Base-by-base conservation (phyloP, 2,113 vertebrate genomes). In the Canis aureus region DNA sequence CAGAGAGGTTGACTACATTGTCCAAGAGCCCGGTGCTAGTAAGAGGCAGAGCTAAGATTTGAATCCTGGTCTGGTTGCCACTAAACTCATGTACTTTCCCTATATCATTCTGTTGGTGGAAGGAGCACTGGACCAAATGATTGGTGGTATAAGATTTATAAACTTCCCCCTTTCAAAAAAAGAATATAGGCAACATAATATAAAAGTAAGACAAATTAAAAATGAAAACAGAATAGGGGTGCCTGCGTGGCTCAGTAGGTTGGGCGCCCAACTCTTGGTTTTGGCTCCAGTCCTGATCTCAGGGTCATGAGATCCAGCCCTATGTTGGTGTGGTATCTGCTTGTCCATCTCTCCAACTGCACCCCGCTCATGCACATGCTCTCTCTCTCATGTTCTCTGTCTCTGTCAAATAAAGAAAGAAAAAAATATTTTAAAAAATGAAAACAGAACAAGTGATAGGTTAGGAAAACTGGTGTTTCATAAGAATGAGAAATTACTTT, bases 401-500 rank as follows among this genome's bases (percentile, higher is more conserved):
- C 19, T 59, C 57, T 67, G 66, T 67, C 29, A 67, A 67, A 67
- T 66, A 7, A 66, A 32, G 19, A 5, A 59, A 59, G 32, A 2
- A 32, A 16, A 16, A 32, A 67, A 66, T 66, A 11, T 16, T 64
- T 29, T 0, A 1, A n/a, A 69, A 23, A 43, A 38, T 19, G 35
- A 55, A 53, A 79, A 32, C 51, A 79, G 73, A 76, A 51, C 25
- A 73, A 51, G 49, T 74, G 23, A 29, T 35, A 29, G 8, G 49
- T 80, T 82, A 78, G 53, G 62, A 74, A 27, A 86, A 12, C 38
- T 35, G 49, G 17, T 82, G 23, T 69, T 73, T 25, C 0, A 17
- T 12, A 57, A 43, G 53, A 74, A 5, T 83, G 27, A 74, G 23
- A 95, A 82, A 89, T 93, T 62, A 55, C 29, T 85, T 85, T 89